These are phyloP conservation scores for Hyperoplus immaculatus DNA, from an alignment of 2,797 vertebrate genomes.

Conservation along the genomic window DNA sequence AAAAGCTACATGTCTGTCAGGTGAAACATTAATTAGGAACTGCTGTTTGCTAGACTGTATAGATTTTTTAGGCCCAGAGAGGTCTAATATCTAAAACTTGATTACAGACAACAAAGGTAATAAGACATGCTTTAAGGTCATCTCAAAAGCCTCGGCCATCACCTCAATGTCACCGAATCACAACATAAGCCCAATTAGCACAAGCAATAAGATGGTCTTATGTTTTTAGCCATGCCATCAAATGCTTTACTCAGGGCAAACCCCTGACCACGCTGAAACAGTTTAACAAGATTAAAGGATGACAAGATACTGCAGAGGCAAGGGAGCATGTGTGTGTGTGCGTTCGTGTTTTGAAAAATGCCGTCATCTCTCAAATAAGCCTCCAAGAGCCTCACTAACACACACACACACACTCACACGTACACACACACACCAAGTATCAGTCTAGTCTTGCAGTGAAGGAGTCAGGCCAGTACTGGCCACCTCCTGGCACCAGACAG, in stretches of 20 bases:
- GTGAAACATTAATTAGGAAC: constrained; percentile 9
- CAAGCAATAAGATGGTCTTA: constrained; percentile 53
- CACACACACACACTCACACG: constrained; percentile 29
- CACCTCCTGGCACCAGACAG: constrained; percentile 83
- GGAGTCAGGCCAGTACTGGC: constrained; percentile 80
- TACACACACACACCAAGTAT: constrained; percentile 41
- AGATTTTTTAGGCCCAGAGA: not conserved
- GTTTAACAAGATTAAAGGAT: constrained; percentile 83
- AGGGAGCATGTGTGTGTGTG: constrained; percentile 45
- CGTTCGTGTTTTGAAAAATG: constrained; percentile 72
- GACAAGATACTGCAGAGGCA: constrained; percentile 67
- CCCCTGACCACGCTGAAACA: constrained; percentile 79
- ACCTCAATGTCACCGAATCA: constrained; percentile 67
- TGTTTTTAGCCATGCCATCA: constrained; percentile 74
- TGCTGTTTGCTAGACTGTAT: not conserved
- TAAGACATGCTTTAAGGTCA: not conserved
- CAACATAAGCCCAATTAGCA: constrained; percentile 50
- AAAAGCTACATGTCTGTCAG: not conserved
- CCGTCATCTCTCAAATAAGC: constrained; percentile 74
- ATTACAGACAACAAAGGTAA: constrained; percentile 33
- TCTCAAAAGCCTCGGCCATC: constrained; percentile 38
- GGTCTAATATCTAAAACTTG: constrained; percentile 28
- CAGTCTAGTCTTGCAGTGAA: constrained; percentile 58
- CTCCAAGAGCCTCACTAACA: constrained; percentile 7
- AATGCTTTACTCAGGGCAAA: constrained; percentile 64